Evolutionary conservation across 1,140 invertebrate species (phyloP).

Genomic region (Aplysia californica): DNA sequence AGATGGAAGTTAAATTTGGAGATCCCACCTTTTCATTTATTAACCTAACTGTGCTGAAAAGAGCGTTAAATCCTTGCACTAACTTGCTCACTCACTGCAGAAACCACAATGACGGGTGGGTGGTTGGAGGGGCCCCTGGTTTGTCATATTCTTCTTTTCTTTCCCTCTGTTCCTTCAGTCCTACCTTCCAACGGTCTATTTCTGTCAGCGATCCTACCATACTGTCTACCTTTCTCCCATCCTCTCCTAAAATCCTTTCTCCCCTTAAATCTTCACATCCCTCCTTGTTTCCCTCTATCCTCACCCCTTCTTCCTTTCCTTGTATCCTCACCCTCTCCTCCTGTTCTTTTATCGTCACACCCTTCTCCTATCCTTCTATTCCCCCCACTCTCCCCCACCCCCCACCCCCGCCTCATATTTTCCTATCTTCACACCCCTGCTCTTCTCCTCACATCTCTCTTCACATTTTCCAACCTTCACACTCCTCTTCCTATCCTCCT

Average conservation of each 20-base stretch:
- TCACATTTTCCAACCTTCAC: not conserved
- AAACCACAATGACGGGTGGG: too few species aligned
- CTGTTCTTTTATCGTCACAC: not conserved
- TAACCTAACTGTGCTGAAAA: too few species aligned
- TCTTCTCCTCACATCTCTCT: not conserved
- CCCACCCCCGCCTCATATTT: not conserved
- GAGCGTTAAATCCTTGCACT: too few species aligned
- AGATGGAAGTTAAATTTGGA: too few species aligned
- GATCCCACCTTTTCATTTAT: too few species aligned
- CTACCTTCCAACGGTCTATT: not conserved
- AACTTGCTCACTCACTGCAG: too few species aligned
- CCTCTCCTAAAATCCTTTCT: not conserved
- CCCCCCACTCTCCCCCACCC: not conserved
- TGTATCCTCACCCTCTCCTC: not conserved
- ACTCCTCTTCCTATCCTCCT: not conserved
- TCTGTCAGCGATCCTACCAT: not conserved
- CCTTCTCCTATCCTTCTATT: not conserved
- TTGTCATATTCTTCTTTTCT: too few species aligned
- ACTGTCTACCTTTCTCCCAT: not conserved
- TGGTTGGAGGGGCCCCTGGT: too few species aligned
- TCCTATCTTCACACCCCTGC: not conserved
- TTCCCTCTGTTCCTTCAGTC: not conserved
- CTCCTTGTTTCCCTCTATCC: not conserved
- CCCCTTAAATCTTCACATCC: not conserved
- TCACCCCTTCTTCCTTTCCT: not conserved